phyloP scores from a whole-genome alignment of 2,888 invertebrate genomes.

The Leptopilina drosophilae region DNA sequence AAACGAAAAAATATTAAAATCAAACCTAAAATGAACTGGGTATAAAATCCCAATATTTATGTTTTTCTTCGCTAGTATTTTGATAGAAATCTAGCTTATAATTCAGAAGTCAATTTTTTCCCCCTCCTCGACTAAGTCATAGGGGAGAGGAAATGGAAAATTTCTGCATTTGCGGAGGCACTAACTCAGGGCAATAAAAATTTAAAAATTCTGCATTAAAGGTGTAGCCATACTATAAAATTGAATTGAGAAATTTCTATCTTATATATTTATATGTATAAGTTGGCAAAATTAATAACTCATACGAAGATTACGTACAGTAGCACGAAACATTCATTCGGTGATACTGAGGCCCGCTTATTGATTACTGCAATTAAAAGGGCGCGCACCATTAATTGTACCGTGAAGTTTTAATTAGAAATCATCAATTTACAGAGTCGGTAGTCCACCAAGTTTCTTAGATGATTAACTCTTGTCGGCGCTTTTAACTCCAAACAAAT shows the following conservation, averaged over 20 bases:
- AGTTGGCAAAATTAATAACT: slow-evolving; percentile 61
- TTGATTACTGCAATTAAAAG: slow-evolving; percentile 75
- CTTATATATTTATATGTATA: slow-evolving; percentile 39
- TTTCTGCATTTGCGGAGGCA: too few relatives aligned
- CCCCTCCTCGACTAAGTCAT: too few relatives aligned
- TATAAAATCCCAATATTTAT: too few relatives aligned
- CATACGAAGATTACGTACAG: slow-evolving; percentile 64
- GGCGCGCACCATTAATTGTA: slow-evolving; percentile 73
- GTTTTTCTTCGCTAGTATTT: too few relatives aligned
- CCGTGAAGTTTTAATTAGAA: slow-evolving; percentile 73
- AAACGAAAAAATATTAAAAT: too few relatives aligned
- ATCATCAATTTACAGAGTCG: slow-evolving; percentile 70
- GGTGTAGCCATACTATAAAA: neutral
- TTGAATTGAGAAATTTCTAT: slow-evolving; percentile 37
- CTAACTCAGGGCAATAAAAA: too few relatives aligned
- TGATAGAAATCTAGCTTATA: too few relatives aligned
- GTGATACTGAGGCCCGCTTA: slow-evolving; percentile 64
- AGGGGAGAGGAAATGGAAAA: too few relatives aligned
- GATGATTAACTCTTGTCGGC: slow-evolving; percentile 47
- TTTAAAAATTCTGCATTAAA: too few relatives aligned
- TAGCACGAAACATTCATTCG: slow-evolving; percentile 74
- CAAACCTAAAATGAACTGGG: too few relatives aligned
- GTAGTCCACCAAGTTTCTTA: slow-evolving; percentile 39
- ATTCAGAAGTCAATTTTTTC: too few relatives aligned
- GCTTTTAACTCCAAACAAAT: slow-evolving; percentile 49